Conservation (phyloP, 2,888 invertebrate genomes). For the Diarsia brunnea region DNA sequence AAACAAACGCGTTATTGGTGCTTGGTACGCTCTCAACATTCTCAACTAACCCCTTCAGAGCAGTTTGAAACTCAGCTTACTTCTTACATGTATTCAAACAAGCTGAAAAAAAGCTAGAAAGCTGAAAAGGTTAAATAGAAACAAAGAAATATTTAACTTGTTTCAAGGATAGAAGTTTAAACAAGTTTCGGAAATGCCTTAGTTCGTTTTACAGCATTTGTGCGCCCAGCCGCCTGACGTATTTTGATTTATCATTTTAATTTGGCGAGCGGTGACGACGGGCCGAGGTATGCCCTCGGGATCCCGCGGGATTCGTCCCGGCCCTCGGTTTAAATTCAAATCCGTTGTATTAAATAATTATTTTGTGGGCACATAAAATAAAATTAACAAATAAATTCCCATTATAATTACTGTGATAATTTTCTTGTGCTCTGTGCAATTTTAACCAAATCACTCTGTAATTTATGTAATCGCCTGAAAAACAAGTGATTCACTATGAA, state of each 20-base stretch:
- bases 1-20: constrained; percentile 55
- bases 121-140: constrained; percentile 48
- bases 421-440: constrained; percentile 47
- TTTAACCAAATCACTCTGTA: constrained; percentile 36
- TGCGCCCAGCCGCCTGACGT: constrained; percentile 78
- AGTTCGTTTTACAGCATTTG: constrained; percentile 69
- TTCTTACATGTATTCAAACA: constrained; percentile 23
- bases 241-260: constrained; percentile 90
- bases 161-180: constrained; percentile 66
- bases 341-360: constrained; percentile 83
- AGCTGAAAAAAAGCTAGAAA: no score
- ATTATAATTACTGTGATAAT: constrained; percentile 54
- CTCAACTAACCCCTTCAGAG: constrained; percentile 51
- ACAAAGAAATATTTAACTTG: constrained; percentile 65
- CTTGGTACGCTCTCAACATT: constrained; percentile 36
- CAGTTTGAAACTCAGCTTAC: constrained; percentile 44
- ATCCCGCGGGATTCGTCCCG: constrained; percentile 76
- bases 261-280: constrained; percentile 86
- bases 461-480: constrained; percentile 48
- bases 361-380: constrained; percentile 75
- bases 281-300: constrained; percentile 78
- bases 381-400: constrained; percentile 72
- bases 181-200: constrained; percentile 68
- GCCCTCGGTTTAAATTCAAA: constrained; percentile 83
- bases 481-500: constrained; percentile 54